These are phyloP conservation scores for Gasterosteus aculeatus DNA, from an alignment of 2,113 vertebrate species.

Conservation along the genomic window DNA sequence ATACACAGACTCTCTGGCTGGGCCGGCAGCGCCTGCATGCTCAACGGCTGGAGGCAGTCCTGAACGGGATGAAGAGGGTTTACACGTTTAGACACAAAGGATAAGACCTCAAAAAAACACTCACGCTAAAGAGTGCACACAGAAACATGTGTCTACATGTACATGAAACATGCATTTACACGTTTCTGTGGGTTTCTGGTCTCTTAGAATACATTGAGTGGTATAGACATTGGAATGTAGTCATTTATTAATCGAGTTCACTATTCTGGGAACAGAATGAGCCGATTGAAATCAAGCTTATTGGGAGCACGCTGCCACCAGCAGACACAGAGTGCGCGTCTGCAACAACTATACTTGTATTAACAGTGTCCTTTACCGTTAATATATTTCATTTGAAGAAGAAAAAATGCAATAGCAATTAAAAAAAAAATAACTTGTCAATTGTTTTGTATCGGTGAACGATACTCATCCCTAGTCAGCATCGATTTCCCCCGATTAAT, in stretches of 20 bases:
- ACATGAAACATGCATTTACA: no score
- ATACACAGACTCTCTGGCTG: constrained; percentile 97
- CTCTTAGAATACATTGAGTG: background rate
- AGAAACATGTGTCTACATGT: background rate
- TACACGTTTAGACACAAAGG: background rate
- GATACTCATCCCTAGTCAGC: background rate
- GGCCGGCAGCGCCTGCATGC: constrained; percentile 97
- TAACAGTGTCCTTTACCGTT: no score
- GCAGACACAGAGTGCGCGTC: no score
- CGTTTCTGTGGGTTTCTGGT: no score
- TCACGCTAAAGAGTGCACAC: background rate
- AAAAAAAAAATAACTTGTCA: no score
- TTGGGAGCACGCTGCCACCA: background rate
- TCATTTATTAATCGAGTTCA: background rate
- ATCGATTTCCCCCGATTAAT: background rate
- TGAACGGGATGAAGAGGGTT: constrained; percentile 49
- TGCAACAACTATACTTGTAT: no score
- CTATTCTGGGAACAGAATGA: no score
- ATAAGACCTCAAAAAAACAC: background rate
- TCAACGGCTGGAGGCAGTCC: constrained; percentile 96
- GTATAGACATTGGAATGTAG: background rate
- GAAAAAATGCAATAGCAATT: no score
- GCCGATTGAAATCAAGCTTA: background rate
- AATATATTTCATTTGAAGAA: no score
- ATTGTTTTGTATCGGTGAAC: no score